phyloP scores from a whole-genome alignment of 2,113 vertebrate genomes.

The Laticauda laticaudata region DNA sequence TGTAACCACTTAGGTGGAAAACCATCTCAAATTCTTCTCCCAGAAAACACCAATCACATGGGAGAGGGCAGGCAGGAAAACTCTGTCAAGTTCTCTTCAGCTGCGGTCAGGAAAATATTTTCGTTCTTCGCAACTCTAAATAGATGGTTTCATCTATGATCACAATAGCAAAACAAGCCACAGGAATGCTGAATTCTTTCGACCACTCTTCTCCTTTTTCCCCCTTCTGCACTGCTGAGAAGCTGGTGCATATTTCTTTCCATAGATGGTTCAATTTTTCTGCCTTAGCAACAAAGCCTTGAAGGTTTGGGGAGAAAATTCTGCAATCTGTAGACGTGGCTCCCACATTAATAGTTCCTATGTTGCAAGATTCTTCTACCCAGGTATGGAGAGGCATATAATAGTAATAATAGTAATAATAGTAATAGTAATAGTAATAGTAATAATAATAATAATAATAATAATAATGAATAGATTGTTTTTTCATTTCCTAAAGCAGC shows the following conservation, averaged over 20 bases:
- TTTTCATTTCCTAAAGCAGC: neutral
- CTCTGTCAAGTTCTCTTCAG: slow-evolving; percentile 73
- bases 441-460: neutral
- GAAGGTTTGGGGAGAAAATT: slow-evolving; percentile 15
- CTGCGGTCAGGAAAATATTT: slow-evolving; percentile 75
- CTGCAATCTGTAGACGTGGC: slow-evolving; percentile 29
- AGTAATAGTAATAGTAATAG: neutral
- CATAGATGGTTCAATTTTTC: neutral
- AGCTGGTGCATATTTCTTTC: neutral
- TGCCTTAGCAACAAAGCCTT: neutral
- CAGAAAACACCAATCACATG: slow-evolving; percentile 80
- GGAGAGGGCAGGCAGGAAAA: slow-evolving; percentile 77
- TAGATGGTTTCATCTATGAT: slow-evolving; percentile 49
- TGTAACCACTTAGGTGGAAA: slow-evolving; percentile 90
- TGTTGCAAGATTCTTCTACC: slow-evolving; percentile 28
- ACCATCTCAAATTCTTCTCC: slow-evolving; percentile 80
- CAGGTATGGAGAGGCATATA: neutral
- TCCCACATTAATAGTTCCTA: slow-evolving; percentile 34
- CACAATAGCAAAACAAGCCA: slow-evolving; percentile 47
- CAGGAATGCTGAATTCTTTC: slow-evolving; percentile 33
- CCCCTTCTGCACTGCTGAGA: slow-evolving; percentile 18
- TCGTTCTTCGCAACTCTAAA: slow-evolving; percentile 76
- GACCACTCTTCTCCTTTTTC: slow-evolving; percentile 18
- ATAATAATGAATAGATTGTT: neutral
- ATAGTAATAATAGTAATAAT: neutral